A percentile compares a stretch with the other conserved stretches of the same genome.
phyloP scores from a whole-genome alignment of 2,113 vertebrate species.

The Hippocampus barbouri region DNA sequence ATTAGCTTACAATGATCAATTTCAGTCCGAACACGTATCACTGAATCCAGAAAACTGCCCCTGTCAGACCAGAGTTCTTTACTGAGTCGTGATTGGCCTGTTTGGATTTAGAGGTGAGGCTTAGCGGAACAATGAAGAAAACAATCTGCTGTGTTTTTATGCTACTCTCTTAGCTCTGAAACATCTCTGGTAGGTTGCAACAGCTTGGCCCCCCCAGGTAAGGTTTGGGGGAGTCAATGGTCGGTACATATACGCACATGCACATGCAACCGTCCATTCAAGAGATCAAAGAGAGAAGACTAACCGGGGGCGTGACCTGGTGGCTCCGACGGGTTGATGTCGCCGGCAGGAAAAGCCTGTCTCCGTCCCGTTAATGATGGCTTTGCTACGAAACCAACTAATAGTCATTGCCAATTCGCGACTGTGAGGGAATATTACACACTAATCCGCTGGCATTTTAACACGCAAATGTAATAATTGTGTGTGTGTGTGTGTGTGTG shows the following conservation, averaged over 20 bases:
- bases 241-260: conserved; percentile 21
- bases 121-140: neutral
- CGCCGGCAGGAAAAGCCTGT: conserved; percentile 36
- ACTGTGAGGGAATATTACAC: neutral
- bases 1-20: neutral
- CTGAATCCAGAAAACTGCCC: neutral
- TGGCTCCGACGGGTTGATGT: conserved; percentile 49
- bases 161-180: neutral
- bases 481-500: neutral
- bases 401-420: conserved; percentile 40
- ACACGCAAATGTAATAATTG: too few relatives aligned
- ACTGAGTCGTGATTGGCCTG: neutral
- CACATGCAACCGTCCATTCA: conserved; percentile 3
- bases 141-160: neutral
- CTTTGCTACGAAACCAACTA: conserved; percentile 40
- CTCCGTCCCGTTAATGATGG: conserved; percentile 57
- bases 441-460: too few relatives aligned
- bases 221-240: conserved; percentile 23
- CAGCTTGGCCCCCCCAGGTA: conserved; percentile 33
- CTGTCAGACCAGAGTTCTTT: neutral
- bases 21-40: neutral
- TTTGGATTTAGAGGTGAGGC: neutral
- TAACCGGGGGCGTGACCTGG: conserved; percentile 25
- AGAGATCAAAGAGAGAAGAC: conserved; percentile 53
- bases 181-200: neutral